These are phyloP conservation scores for Heliconius hortense DNA, from an alignment of 2,888 invertebrate species.

Conservation along the genomic window DNA sequence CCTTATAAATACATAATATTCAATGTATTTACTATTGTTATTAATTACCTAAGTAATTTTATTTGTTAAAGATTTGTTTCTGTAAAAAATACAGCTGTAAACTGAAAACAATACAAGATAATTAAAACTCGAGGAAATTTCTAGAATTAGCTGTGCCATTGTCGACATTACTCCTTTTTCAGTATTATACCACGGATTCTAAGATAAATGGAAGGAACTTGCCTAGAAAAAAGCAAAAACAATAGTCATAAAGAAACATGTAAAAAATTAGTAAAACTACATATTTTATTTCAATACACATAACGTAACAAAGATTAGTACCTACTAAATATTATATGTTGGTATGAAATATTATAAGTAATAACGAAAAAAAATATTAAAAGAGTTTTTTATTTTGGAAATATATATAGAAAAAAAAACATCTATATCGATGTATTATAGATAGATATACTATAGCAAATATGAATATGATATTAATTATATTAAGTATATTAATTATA, in stretches of 20 bases:
- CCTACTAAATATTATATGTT: too few species aligned
- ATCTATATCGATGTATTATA: too few species aligned
- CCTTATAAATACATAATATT: background rate
- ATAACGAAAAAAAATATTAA: too few species aligned
- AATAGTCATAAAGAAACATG: too few species aligned
- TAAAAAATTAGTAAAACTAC: too few species aligned
- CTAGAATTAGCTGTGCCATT: slow-evolving; percentile 46
- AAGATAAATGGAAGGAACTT: slow-evolving; percentile 42
- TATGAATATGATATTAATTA: too few species aligned
- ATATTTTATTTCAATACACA: background rate
- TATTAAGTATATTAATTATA: too few species aligned
- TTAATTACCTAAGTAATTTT: background rate
- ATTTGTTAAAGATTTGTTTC: background rate
- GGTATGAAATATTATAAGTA: too few species aligned
- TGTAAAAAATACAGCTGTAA: slow-evolving; percentile 2
- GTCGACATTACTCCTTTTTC: slow-evolving; percentile 43
- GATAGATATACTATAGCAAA: too few species aligned
- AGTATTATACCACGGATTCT: slow-evolving; percentile 40
- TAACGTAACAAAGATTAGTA: background rate
- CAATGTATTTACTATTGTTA: background rate
- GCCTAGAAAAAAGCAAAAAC: background rate
- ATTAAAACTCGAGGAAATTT: slow-evolving; percentile 43
- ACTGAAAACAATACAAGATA: slow-evolving; percentile 40
- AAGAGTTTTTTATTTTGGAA: too few species aligned
- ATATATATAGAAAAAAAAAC: too few species aligned